These are phyloP conservation scores for Ursus arctos DNA, from an alignment of 2,113 vertebrate genomes.

Conservation along the genomic window DNA sequence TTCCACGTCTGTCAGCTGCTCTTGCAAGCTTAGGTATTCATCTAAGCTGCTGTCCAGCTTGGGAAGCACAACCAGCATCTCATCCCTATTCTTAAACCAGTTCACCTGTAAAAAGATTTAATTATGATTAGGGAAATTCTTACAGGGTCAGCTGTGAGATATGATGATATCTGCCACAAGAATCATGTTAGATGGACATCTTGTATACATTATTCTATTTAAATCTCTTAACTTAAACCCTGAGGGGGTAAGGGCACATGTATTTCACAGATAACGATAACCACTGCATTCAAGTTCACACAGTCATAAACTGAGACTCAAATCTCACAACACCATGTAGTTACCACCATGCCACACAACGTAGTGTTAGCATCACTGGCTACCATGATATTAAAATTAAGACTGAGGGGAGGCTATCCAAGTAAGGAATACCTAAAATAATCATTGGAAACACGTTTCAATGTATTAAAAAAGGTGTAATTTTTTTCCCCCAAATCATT, in stretches of 20 bases:
- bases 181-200: not conserved
- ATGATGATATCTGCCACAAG: not conserved
- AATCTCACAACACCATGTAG: not conserved
- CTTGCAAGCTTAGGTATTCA: constrained; percentile 95
- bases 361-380: not conserved
- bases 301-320: not conserved
- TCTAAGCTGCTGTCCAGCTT: constrained; percentile 95
- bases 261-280: not conserved
- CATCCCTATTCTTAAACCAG: constrained; percentile 99
- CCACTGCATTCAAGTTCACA: not conserved
- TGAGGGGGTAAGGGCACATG: not conserved
- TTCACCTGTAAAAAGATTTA: constrained; percentile 92
- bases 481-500: not conserved
- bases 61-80: constrained; percentile 96
- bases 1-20: constrained; percentile 94
- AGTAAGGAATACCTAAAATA: not conserved
- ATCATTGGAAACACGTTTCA: not conserved
- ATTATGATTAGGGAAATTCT: constrained; percentile 3
- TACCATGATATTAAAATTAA: not conserved
- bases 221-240: constrained; percentile 9
- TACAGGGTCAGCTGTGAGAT: not conserved
- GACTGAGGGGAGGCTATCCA: not conserved
- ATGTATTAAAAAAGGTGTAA: not conserved
- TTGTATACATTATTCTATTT: not conserved
- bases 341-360: not conserved